phyloP scores from a whole-genome alignment of 2,113 vertebrate genomes.

The Bostrychus sinensis region DNA sequence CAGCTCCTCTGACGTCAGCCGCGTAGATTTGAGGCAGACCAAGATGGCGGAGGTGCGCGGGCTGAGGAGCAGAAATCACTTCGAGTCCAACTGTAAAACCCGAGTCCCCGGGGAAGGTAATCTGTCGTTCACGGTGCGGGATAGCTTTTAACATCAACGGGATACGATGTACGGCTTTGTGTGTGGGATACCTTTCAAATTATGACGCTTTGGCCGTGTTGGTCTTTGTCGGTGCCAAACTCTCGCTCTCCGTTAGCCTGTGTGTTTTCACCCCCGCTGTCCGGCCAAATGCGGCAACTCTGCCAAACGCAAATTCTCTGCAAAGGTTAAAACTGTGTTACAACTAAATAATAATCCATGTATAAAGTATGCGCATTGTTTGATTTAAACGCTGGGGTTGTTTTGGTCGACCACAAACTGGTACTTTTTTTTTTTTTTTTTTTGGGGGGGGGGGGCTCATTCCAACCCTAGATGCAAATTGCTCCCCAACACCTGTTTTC shows the following conservation, averaged over 20 bases:
- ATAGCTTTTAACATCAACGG: neutral
- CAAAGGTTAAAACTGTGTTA: too few species aligned
- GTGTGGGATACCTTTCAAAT: neutral
- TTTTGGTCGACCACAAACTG: neutral
- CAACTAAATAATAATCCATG: fast-evolving
- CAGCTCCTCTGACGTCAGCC: slow-evolving; percentile 63
- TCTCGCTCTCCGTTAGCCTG: slow-evolving; percentile 53
- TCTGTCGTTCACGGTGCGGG: neutral
- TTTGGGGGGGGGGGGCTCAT: neutral
- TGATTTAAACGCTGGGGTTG: neutral
- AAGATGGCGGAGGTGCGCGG: slow-evolving; percentile 95
- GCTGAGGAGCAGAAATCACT: slow-evolving; percentile 74
- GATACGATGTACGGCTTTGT: neutral
- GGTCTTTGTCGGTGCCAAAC: slow-evolving; percentile 28
- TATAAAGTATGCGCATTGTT: neutral
- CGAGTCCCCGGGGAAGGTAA: slow-evolving; percentile 73
- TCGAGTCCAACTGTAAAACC: slow-evolving; percentile 68
- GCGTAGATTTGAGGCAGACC: slow-evolving; percentile 78
- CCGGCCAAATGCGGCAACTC: slow-evolving; percentile 22
- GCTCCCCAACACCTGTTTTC: slow-evolving; percentile 49
- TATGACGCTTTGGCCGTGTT: slow-evolving; percentile 2
- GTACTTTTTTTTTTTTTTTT: too few species aligned
- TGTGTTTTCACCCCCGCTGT: slow-evolving; percentile 43
- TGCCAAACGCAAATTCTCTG: neutral
- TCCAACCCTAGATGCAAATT: slow-evolving; percentile 31